A percentile compares a stretch with the other conserved stretches of the same genome.
Evolutionary conservation across 2,888 invertebrate genomes (phyloP).

Genomic region (Cryptocephalus primarius): DNA sequence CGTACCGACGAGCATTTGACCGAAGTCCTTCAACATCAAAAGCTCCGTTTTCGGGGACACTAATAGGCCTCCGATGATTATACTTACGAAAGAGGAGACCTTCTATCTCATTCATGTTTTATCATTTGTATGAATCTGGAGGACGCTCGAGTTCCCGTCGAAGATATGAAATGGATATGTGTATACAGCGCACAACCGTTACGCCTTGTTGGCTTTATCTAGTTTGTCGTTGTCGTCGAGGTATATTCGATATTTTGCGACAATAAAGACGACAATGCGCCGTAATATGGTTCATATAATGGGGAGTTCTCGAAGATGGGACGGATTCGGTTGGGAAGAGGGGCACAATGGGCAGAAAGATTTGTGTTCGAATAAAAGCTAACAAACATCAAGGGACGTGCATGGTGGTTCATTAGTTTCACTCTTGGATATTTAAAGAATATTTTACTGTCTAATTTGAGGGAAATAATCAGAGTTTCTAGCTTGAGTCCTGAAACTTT

Average conservation of each 20-base stretch:
- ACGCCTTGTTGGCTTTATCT: constrained; percentile 22
- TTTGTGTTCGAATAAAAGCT: no score
- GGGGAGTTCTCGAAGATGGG: not conserved
- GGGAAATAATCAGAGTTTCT: no score
- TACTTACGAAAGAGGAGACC: not conserved
- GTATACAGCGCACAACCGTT: constrained; percentile 14
- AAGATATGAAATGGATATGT: not conserved
- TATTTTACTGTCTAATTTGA: no score
- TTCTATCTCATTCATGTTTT: not conserved
- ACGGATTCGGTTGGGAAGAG: not conserved
- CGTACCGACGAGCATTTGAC: not conserved
- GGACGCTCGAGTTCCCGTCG: not conserved
- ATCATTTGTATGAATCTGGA: constrained; percentile 1
- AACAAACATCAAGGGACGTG: no score
- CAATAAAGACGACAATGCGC: constrained; percentile 25
- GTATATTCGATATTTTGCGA: constrained; percentile 29
- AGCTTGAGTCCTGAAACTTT: no score
- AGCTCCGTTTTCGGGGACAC: not conserved
- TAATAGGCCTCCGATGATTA: not conserved
- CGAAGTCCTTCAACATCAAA: constrained; percentile 1
- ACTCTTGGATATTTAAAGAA: no score
- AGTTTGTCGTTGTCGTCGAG: constrained; percentile 19
- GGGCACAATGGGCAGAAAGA: no score
- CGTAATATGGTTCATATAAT: constrained; percentile 14
- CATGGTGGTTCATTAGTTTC: no score